Evolutionary conservation across 2,113 vertebrate species (phyloP), one percentile per base, ranked within the genome.

Genomic region (Nyctibius bracteatus): DNA sequence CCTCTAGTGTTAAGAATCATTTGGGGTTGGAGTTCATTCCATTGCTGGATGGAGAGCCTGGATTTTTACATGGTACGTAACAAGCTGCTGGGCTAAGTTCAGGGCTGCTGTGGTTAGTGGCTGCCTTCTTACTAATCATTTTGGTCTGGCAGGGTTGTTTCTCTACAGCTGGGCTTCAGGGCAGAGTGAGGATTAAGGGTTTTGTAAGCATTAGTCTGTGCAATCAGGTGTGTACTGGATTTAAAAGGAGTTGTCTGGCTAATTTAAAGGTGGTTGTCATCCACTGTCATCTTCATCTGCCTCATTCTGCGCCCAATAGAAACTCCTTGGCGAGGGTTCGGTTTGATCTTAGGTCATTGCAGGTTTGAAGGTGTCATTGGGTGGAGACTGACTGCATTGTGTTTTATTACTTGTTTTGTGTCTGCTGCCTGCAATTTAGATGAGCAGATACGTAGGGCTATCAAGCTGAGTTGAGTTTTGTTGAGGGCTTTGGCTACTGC

Each of bases 261-360:
- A 4, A 54, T 63, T 63, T 22, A 55, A 68, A 55, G 35, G 17
- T 4, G 12, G 35, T 81, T 58, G 11, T 68, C 31, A 16, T 28
- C 52, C 4, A 2, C 71, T 86, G 41, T 58, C 21, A 10, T n/a
- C 47, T 63, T 44, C 41, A 12, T 12, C 15, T 6, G 11, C 63
- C 49, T 77, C 0, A 0, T 55, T 44, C 58, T 43, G 27, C 21
- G 27, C 31, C 21, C n/a, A 9, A 4, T 0, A 14, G 25, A 49
- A 88, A 3, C 47, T 37, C 61, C 22, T 49, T 71, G 63, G 46
- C 24, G 25, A 2, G 8, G 24, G 35, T 10, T 63, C 13, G 54
- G 22, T 47, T 78, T 58, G 33, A 27, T 7, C 35, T 16, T 8
- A 14, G 59, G 15, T 66, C 23, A 14, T 4, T 70, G 49, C 81